These are phyloP conservation scores for Biston betularia DNA, from an alignment of 2,888 invertebrate genomes.

Conservation along the genomic window DNA sequence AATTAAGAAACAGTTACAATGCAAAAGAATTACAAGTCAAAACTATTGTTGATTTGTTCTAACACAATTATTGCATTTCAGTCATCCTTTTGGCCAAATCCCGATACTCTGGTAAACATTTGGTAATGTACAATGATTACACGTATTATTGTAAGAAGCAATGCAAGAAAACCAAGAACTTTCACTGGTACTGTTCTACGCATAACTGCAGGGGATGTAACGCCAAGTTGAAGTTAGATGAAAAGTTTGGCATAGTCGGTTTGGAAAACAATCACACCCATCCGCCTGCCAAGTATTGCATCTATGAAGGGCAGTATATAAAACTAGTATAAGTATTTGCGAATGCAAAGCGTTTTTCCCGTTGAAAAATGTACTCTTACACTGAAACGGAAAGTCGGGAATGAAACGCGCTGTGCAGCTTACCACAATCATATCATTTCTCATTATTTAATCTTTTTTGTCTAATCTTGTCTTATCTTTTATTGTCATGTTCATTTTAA, in stretches of 20 bases:
- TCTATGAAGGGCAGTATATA: conserved; percentile 68
- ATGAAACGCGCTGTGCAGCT: no score
- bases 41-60: background rate
- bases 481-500: no score
- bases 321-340: conserved; percentile 47
- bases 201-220: conserved; percentile 76
- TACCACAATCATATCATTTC: no score
- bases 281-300: conserved; percentile 69
- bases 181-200: conserved; percentile 77
- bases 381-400: no score
- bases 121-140: conserved; percentile 72
- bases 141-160: conserved; percentile 77
- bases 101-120: conserved; percentile 69
- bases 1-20: background rate
- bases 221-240: conserved; percentile 68
- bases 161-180: conserved; percentile 67
- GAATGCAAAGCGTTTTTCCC: background rate
- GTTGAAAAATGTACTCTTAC: no score
- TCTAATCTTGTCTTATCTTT: no score
- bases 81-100: conserved; percentile 72
- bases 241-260: conserved; percentile 64
- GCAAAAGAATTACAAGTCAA: background rate
- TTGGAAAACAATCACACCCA: conserved; percentile 66
- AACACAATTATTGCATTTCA: conserved; percentile 50
- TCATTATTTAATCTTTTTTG: no score